Conservation (phyloP, 2,888 invertebrate species). For the Resseliella maxima region DNA sequence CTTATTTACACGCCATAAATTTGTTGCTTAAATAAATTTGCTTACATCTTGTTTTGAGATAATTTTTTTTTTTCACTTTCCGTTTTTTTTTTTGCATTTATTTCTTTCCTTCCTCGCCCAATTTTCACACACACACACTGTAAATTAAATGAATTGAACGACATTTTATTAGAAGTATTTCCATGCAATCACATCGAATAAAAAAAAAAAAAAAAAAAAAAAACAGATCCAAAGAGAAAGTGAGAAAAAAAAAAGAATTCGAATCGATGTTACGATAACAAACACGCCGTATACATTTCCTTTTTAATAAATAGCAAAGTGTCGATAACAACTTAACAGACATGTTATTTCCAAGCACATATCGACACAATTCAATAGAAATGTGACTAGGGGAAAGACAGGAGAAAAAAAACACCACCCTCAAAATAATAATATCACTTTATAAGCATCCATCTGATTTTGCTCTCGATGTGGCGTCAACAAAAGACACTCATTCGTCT, state of each 20-base stretch:
- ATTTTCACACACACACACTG: background rate
- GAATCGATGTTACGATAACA: background rate
- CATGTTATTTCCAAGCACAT: background rate
- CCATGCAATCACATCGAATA: background rate
- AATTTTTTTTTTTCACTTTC: background rate
- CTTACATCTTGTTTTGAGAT: background rate
- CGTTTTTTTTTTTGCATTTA: background rate
- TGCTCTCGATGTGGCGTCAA: background rate
- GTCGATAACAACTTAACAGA: constrained; percentile 12
- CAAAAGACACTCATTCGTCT: background rate
- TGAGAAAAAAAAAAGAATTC: background rate
- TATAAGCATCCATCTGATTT: background rate
- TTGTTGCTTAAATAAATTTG: background rate
- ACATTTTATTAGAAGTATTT: background rate
- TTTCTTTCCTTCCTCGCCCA: background rate
- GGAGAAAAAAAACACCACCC: background rate
- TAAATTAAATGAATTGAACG: background rate
- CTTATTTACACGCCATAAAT: background rate
- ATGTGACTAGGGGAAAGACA: background rate
- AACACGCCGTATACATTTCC: background rate
- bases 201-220: background rate
- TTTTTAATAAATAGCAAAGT: constrained; percentile 7
- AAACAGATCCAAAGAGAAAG: background rate
- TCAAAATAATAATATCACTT: background rate
- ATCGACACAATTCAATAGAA: background rate